Evolutionary conservation across 2,888 invertebrate genomes (phyloP).

Genomic region (Eumacrocentrus americanus): DNA sequence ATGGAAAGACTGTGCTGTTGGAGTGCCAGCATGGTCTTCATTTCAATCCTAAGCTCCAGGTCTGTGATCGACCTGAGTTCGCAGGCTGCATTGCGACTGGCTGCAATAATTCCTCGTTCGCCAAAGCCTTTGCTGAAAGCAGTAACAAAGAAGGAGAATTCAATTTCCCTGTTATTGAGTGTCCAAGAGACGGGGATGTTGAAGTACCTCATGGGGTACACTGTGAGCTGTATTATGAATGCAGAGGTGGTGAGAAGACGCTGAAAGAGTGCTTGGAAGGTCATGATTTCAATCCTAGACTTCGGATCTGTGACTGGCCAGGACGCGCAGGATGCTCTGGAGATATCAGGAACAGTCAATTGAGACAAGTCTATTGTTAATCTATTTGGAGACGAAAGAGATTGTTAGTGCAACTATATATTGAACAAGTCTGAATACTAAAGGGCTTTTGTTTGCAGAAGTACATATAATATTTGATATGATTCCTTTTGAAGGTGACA

Average conservation of each 20-base stretch:
- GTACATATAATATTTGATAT: no score
- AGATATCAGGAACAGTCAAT: background rate
- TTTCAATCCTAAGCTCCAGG: constrained; percentile 31
- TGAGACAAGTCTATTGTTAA: no score
- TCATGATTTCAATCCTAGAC: background rate
- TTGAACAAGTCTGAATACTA: no score
- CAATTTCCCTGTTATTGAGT: background rate
- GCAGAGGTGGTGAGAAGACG: constrained; percentile 28
- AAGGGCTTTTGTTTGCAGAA: no score
- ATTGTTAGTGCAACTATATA: no score
- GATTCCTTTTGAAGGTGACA: no score
- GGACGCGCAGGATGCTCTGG: constrained; percentile 5
- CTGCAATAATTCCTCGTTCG: background rate
- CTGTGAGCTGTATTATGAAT: constrained; percentile 31
- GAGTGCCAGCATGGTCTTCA: constrained; percentile 28
- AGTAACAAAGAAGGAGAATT: background rate
- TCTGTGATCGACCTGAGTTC: constrained; percentile 33
- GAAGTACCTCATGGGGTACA: constrained; percentile 19
- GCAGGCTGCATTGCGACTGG: constrained; percentile 26
- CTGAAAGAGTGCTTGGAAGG: background rate
- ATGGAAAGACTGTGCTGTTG: constrained; percentile 30
- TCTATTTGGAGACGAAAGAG: no score
- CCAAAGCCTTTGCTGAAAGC: background rate
- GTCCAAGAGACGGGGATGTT: background rate
- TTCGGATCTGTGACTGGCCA: constrained; percentile 23